These are phyloP conservation scores for Synanthedon tipuliformis DNA, from an alignment of 2,888 invertebrate species.

Conservation along the genomic window DNA sequence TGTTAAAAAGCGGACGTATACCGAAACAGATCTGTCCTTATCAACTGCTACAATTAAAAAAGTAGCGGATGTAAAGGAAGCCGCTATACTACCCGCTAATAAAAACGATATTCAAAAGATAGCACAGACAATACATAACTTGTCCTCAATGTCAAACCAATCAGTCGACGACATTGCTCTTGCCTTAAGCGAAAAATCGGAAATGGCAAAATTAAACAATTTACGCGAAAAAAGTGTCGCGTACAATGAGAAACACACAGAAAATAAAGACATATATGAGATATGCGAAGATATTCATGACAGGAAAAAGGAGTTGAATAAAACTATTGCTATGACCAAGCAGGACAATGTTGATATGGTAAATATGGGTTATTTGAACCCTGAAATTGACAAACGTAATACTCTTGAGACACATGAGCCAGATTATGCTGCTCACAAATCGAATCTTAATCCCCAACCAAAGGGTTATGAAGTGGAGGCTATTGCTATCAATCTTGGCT, in stretches of 20 bases:
- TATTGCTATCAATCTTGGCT: constrained; percentile 54
- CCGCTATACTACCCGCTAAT: constrained; percentile 11
- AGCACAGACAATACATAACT: constrained; percentile 23
- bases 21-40: constrained; percentile 50
- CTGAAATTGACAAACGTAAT: constrained; percentile 39
- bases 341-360: constrained; percentile 60
- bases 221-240: constrained; percentile 34
- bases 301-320: constrained; percentile 31
- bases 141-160: constrained; percentile 20
- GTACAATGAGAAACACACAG: constrained; percentile 25
- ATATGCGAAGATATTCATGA: constrained; percentile 25
- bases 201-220: constrained; percentile 38
- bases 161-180: constrained; percentile 55
- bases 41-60: constrained; percentile 27
- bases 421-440: constrained; percentile 28
- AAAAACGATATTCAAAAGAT: constrained; percentile 42
- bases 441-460: constrained; percentile 27
- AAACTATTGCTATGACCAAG: constrained; percentile 29
- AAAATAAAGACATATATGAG: constrained; percentile 30
- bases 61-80: constrained; percentile 28
- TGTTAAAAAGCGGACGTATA: constrained; percentile 74
- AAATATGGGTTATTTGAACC: constrained; percentile 61
- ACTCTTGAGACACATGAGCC: constrained; percentile 29
- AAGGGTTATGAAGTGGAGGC: constrained; percentile 53
- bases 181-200: constrained; percentile 52